Percentiles rank a stretch among this genome's conserved stretches.
These are phyloP conservation scores for Schmidtea mediterranea DNA, from an alignment of 1,140 invertebrate species.

Conservation along the genomic window DNA sequence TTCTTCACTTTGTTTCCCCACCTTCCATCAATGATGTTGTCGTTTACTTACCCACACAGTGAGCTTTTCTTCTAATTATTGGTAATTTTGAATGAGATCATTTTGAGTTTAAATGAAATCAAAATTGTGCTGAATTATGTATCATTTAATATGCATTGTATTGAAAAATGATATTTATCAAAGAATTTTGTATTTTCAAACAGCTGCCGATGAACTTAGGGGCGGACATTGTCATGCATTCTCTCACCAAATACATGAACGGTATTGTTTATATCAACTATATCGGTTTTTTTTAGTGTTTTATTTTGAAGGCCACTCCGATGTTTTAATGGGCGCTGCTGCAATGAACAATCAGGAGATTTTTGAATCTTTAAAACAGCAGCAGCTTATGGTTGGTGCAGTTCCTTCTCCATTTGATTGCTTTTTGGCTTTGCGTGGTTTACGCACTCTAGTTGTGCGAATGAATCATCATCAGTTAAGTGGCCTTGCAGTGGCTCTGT, in stretches of 20 bases:
- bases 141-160: no score
- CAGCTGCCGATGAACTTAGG: slow-evolving; percentile 60
- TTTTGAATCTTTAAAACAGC: slow-evolving; percentile 42
- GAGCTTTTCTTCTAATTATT: no score
- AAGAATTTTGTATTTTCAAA: no score
- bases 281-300: slow-evolving; percentile 12
- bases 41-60: no score
- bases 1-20: no score
- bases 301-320: slow-evolving; percentile 74
- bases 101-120: no score
- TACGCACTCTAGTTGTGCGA: slow-evolving; percentile 66
- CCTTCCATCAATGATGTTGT: no score
- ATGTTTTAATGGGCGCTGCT: slow-evolving; percentile 73
- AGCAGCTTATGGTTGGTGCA: slow-evolving; percentile 62
- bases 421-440: slow-evolving; percentile 60
- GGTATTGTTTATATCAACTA: slow-evolving; percentile 30
- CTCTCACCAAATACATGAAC: slow-evolving; percentile 90
- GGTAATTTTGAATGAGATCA: no score
- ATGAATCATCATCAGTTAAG: slow-evolving; percentile 66
- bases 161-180: no score
- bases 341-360: slow-evolving; percentile 45
- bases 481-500: slow-evolving; percentile 45
- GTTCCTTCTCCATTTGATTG: slow-evolving; percentile 90
- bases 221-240: slow-evolving; percentile 69
- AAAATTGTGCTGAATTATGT: no score